These are phyloP conservation scores for Clarias batrachus DNA, from an alignment of 2,113 vertebrate species.

Conservation along the genomic window DNA sequence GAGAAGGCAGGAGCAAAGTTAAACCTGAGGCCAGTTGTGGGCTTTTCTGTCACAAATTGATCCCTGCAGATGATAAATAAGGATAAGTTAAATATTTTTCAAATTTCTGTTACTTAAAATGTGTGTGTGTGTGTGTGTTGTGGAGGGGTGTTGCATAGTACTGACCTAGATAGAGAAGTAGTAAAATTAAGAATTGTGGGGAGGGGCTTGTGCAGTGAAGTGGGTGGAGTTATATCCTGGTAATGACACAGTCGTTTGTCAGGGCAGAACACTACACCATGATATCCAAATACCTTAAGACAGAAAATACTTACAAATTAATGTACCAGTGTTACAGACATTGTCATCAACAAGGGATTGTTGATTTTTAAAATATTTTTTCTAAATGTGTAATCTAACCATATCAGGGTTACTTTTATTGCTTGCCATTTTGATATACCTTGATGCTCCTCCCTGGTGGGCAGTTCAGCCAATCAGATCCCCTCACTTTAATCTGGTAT, in stretches of 20 bases:
- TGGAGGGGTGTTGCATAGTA: neutral
- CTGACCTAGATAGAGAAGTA: conserved; percentile 46
- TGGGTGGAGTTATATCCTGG: conserved; percentile 46
- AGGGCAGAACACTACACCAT: conserved; percentile 73
- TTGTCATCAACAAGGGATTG: neutral
- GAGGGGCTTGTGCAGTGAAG: conserved; percentile 36
- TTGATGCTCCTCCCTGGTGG: conserved; percentile 71
- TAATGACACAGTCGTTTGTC: conserved; percentile 69
- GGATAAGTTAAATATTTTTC: neutral
- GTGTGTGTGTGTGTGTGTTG: too few relatives aligned
- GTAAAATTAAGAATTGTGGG: conserved; percentile 31
- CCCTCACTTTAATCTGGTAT: conserved; percentile 72
- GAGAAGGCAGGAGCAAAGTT: neutral
- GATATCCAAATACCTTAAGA: conserved; percentile 72
- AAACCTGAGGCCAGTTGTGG: neutral
- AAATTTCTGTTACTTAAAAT: too few relatives aligned
- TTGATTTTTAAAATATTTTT: too few relatives aligned
- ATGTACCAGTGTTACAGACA: neutral
- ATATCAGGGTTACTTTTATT: neutral
- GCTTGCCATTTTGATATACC: conserved; percentile 58
- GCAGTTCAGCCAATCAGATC: conserved; percentile 76
- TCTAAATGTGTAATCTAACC: neutral
- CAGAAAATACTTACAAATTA: neutral
- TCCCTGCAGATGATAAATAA: conserved; percentile 44
- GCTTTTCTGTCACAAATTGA: neutral